Evolutionary conservation across 2,888 invertebrate genomes (phyloP).

Genomic region (Stenodema calcarata): DNA sequence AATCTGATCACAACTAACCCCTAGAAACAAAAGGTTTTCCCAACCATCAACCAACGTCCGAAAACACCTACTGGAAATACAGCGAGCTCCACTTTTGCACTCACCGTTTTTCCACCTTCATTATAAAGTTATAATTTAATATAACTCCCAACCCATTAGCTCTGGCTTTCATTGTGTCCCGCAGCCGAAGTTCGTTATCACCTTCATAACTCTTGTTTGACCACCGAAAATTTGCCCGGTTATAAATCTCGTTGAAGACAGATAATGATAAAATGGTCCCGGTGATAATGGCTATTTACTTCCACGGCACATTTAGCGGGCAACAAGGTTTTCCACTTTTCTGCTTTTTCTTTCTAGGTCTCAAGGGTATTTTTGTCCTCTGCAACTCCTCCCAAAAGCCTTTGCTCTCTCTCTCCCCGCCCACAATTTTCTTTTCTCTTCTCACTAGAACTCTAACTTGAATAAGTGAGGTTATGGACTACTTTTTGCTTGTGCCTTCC

Average conservation of each 20-base stretch:
- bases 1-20: background rate
- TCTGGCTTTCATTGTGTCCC: conserved; percentile 24
- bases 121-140: conserved; percentile 51
- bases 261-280: conserved; percentile 38
- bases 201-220: conserved; percentile 45
- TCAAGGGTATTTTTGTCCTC: background rate
- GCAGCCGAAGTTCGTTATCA: conserved; percentile 43
- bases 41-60: background rate
- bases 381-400: background rate
- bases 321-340: conserved; percentile 13
- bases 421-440: too few relatives aligned
- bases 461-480: too few relatives aligned
- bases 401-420: too few relatives aligned
- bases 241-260: conserved; percentile 35
- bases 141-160: conserved; percentile 44
- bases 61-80: background rate
- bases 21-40: background rate
- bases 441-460: too few relatives aligned
- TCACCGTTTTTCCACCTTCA: conserved; percentile 45
- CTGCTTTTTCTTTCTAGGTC: background rate
- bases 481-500: too few relatives aligned
- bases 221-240: conserved; percentile 31
- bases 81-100: background rate
- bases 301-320: background rate
- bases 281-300: conserved; percentile 32